phyloP scores from a whole-genome alignment of 2,113 vertebrate species.

The Dipodomys spectabilis region DNA sequence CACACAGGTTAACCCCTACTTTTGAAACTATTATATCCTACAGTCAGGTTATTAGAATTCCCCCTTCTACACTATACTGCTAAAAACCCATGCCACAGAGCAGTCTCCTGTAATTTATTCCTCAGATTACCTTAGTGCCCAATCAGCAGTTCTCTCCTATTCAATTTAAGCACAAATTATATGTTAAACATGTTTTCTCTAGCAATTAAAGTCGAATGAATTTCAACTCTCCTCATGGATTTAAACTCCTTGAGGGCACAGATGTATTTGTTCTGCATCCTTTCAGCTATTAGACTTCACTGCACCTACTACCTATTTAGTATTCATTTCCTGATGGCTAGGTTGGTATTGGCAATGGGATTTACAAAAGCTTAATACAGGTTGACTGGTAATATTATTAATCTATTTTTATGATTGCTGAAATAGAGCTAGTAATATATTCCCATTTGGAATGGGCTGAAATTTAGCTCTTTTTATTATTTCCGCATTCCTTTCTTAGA shows the following conservation, averaged over 20 bases:
- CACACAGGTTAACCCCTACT: rapidly evolving
- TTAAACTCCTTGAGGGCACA: constrained; percentile 14
- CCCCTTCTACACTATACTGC: background rate
- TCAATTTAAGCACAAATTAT: constrained; percentile 44
- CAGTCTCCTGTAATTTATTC: background rate
- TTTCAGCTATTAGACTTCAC: constrained; percentile 30
- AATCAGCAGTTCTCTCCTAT: background rate
- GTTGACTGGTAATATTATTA: constrained; percentile 20
- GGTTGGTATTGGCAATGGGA: background rate
- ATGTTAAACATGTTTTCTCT: constrained; percentile 56
- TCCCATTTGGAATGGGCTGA: background rate
- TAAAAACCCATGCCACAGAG: background rate
- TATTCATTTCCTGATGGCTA: constrained; percentile 7
- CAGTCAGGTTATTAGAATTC: background rate
- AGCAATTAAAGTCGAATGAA: constrained; percentile 44
- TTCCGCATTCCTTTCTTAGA: background rate
- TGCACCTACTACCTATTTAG: background rate
- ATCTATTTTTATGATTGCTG: constrained; percentile 31
- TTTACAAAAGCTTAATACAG: constrained; percentile 5
- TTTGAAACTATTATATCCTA: background rate
- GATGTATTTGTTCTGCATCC: background rate
- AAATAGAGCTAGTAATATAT: constrained; percentile 54
- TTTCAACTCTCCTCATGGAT: constrained; percentile 35
- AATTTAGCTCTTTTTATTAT: background rate
- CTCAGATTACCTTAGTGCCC: background rate